Conservation (phyloP, 1,140 invertebrate species). For the Antheraea mylitta region DNA sequence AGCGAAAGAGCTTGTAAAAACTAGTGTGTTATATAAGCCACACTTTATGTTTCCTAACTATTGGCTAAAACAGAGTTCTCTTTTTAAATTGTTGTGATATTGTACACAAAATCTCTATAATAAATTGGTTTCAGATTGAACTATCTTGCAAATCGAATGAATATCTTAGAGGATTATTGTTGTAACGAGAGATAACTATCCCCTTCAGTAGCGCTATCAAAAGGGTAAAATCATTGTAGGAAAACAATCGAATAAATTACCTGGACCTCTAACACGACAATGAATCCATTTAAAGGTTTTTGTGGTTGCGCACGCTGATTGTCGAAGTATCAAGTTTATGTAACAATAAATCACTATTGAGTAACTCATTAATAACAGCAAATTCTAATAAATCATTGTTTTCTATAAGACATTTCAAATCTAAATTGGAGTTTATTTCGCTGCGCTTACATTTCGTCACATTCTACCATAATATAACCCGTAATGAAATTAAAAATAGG, state of each 20-base stretch:
- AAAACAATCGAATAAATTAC: not conserved
- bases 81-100: too few relatives aligned
- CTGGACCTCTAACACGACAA: constrained; percentile 12
- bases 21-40: too few relatives aligned
- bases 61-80: too few relatives aligned
- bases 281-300: constrained; percentile 16
- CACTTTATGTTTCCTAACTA: too few relatives aligned
- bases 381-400: not conserved
- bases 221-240: too few relatives aligned
- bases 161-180: not conserved
- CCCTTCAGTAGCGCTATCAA: not conserved
- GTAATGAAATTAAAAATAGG: too few relatives aligned
- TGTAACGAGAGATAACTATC: not conserved
- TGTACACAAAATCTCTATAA: too few relatives aligned
- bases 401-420: not conserved
- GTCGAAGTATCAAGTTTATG: constrained; percentile 24
- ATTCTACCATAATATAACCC: not conserved
- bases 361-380: constrained; percentile 22
- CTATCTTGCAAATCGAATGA: too few relatives aligned
- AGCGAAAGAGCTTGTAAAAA: too few relatives aligned
- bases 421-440: not conserved
- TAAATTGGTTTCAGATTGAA: too few relatives aligned
- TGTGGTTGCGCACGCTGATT: constrained; percentile 6
- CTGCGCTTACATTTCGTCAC: not conserved
- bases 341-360: constrained; percentile 26